A percentile compares a stretch with the other conserved stretches of the same genome.
These are phyloP conservation scores for Xenopus petersii DNA, from an alignment of 2,797 vertebrate species.

Conservation along the genomic window DNA sequence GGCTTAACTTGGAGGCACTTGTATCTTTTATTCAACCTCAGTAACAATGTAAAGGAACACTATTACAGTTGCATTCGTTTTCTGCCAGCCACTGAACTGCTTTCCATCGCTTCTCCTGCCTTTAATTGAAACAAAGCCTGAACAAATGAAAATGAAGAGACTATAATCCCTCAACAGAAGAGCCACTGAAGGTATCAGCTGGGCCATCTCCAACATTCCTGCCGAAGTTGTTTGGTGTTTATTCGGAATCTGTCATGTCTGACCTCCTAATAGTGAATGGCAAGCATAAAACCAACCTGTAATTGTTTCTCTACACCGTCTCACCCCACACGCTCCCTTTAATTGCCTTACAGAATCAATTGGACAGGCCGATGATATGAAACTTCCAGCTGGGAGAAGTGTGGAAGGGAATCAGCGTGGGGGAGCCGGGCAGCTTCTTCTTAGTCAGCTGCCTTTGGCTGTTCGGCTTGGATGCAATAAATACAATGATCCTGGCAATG, in stretches of 20 bases:
- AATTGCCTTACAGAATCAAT: slow-evolving; percentile 47
- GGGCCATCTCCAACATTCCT: not conserved
- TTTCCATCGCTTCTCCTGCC: no score
- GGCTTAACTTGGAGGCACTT: no score
- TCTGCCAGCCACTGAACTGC: no score
- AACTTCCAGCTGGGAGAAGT: slow-evolving; percentile 33
- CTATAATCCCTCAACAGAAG: not conserved
- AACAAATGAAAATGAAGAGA: no score
- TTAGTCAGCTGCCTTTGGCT: slow-evolving; percentile 24
- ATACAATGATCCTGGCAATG: slow-evolving; percentile 36
- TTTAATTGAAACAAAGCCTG: no score
- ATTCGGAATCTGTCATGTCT: slow-evolving; percentile 11
- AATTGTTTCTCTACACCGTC: slow-evolving; percentile 39
- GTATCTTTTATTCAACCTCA: no score
- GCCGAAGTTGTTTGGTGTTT: not conserved
- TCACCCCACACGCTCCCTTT: slow-evolving; percentile 33
- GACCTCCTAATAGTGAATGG: slow-evolving; percentile 40
- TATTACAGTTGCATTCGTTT: no score
- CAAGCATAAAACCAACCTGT: slow-evolving; percentile 45
- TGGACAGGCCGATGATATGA: slow-evolving; percentile 36
- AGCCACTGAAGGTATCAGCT: not conserved
- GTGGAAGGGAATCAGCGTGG: slow-evolving; percentile 9
- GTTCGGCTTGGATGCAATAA: slow-evolving; percentile 19
- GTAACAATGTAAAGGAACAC: no score
- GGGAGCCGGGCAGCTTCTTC: slow-evolving; percentile 7